These are phyloP conservation scores for Crotalus helleri DNA, from an alignment of 2,113 vertebrate genomes.

Conservation along the genomic window DNA sequence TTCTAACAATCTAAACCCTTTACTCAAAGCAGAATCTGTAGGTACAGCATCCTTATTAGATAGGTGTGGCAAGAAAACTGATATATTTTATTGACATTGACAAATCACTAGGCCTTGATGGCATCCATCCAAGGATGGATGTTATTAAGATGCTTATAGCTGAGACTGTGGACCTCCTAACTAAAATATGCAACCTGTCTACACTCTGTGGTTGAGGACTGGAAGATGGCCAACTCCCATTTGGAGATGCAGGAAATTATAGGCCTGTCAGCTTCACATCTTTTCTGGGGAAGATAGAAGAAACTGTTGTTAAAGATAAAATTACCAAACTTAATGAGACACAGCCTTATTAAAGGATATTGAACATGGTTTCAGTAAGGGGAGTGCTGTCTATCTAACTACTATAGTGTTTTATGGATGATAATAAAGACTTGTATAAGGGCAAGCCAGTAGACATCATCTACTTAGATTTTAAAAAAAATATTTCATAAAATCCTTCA, in stretches of 20 bases:
- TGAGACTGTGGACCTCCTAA: background rate
- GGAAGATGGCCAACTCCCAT: background rate
- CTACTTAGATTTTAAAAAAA: background rate
- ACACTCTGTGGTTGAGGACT: background rate
- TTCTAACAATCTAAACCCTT: background rate
- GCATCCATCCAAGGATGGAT: background rate
- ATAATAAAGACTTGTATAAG: background rate
- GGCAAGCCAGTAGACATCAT: background rate
- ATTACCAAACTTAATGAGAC: background rate
- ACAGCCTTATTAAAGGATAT: background rate
- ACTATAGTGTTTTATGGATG: background rate
- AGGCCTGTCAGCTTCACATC: background rate
- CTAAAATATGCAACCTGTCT: background rate
- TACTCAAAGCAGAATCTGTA: background rate
- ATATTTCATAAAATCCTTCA: background rate
- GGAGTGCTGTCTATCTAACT: background rate
- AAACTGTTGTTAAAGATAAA: background rate
- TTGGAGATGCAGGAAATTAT: background rate
- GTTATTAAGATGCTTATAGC: background rate
- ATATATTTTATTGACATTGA: background rate
- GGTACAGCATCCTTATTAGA: background rate
- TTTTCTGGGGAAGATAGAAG: background rate
- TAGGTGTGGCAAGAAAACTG: background rate
- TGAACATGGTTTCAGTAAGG: background rate
- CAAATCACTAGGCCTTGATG: background rate